Percentiles rank a stretch among this genome's conserved stretches.
These are phyloP conservation scores for Trimorus sp. DNA, from an alignment of 2,888 invertebrate species.

Conservation along the genomic window DNA sequence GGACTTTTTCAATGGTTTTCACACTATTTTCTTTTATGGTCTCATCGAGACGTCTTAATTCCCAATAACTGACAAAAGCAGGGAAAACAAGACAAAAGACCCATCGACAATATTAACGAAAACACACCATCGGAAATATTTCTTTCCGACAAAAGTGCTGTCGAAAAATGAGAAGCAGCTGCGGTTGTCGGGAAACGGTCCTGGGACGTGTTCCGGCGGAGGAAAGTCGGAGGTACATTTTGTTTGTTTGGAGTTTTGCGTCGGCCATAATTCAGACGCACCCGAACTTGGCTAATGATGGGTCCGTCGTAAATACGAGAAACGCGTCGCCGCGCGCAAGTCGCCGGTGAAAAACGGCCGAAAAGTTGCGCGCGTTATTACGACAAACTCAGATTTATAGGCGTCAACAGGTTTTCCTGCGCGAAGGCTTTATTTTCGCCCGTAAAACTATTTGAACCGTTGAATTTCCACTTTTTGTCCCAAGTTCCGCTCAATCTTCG, in stretches of 20 bases:
- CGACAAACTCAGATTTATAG: conserved; percentile 46
- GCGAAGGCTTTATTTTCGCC: conserved; percentile 12
- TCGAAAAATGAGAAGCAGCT: conserved; percentile 25
- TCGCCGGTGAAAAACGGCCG: conserved; percentile 44
- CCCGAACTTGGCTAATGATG: conserved; percentile 50
- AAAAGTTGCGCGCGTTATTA: conserved; percentile 42
- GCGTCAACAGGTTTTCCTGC: conserved; percentile 52
- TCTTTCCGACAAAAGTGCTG: conserved; percentile 2
- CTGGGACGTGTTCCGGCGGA: conserved; percentile 33
- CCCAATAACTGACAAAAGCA: too few relatives aligned
- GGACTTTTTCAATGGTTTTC: too few relatives aligned
- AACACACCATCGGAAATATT: background rate
- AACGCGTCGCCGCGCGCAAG: conserved; percentile 39
- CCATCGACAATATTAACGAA: too few relatives aligned
- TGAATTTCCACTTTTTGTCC: conserved; percentile 2
- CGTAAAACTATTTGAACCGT: conserved; percentile 7
- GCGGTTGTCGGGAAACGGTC: conserved; percentile 31
- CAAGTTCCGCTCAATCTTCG: conserved; percentile 20
- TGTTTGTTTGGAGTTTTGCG: conserved; percentile 54
- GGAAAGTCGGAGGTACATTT: conserved; percentile 47
- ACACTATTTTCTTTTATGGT: too few relatives aligned
- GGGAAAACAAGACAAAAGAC: too few relatives aligned
- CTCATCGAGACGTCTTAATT: too few relatives aligned
- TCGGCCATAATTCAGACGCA: conserved; percentile 38
- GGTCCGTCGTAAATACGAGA: conserved; percentile 50